These are phyloP conservation scores for Sebastiscus tertius DNA, from an alignment of 2,797 vertebrate species.

Conservation along the genomic window DNA sequence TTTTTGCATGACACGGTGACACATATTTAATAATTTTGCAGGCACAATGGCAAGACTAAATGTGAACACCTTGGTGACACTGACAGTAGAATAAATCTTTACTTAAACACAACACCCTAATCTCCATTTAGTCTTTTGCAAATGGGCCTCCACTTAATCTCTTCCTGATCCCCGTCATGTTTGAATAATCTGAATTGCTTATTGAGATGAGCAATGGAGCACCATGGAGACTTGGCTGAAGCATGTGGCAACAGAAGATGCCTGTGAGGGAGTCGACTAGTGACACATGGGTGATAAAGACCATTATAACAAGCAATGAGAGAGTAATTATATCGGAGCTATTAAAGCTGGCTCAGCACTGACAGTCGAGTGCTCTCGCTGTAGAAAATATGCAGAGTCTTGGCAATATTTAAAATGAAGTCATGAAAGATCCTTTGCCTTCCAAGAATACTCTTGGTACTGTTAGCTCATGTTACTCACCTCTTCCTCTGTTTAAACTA, in stretches of 20 bases:
- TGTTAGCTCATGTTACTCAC: background rate
- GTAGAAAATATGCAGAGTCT: background rate
- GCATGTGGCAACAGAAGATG: conserved; percentile 19
- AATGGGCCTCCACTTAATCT: background rate
- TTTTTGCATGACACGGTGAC: background rate
- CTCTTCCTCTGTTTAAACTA: background rate
- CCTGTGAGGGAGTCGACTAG: conserved; percentile 34
- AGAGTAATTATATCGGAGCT: conserved; percentile 28
- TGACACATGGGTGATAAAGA: conserved; percentile 46
- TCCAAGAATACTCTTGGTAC: background rate
- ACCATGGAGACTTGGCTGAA: conserved; percentile 9
- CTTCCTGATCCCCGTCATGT: background rate
- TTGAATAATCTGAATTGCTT: conserved; percentile 6
- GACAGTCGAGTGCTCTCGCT: background rate
- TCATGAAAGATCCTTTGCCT: background rate
- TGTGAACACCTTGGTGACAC: background rate
- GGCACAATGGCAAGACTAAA: background rate
- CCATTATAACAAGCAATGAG: conserved; percentile 25
- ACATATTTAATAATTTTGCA: background rate
- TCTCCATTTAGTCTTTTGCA: background rate
- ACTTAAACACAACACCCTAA: background rate
- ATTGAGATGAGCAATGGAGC: conserved; percentile 19
- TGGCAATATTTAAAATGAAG: background rate
- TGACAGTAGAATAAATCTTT: background rate
- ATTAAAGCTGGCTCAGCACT: conserved; percentile 15